A percentile compares a stretch with the other conserved stretches of the same genome.
Conservation (phyloP, 2,113 vertebrate species). For the Noturus placidus region DNA sequence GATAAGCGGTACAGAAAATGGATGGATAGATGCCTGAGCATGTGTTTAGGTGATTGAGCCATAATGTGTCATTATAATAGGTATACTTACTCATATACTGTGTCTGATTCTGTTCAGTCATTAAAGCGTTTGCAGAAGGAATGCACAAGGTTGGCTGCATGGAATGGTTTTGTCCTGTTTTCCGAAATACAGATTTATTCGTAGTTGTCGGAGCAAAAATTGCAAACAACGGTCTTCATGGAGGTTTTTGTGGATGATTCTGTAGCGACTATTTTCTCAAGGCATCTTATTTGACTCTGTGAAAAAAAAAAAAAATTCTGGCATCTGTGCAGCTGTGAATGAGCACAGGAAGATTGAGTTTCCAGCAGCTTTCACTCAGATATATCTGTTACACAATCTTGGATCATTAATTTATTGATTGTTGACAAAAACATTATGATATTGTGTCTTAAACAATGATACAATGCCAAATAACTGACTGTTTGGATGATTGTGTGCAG, state of each 20-base stretch:
- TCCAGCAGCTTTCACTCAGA: not conserved
- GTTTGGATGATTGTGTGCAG: not conserved
- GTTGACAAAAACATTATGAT: not conserved
- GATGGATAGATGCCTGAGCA: too few species aligned
- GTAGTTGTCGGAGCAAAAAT: not conserved
- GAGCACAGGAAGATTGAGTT: not conserved
- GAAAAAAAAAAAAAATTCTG: not conserved
- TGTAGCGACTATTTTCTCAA: not conserved
- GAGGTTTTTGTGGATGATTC: not conserved
- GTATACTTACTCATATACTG: not conserved
- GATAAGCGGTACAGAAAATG: too few species aligned
- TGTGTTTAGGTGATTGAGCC: not conserved
- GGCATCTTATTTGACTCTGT: not conserved
- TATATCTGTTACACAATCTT: not conserved
- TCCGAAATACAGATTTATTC: not conserved
- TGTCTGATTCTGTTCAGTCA: not conserved
- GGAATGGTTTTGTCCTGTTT: not conserved
- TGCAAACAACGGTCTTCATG: not conserved
- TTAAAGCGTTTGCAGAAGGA: not conserved
- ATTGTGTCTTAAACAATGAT: not conserved
- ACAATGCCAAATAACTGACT: too few species aligned
- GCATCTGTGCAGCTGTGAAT: not conserved
- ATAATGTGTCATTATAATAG: not conserved
- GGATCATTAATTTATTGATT: too few species aligned
- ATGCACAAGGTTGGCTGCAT: not conserved